These are phyloP conservation scores for Esox niger DNA, from an alignment of 2,113 vertebrate genomes.

Conservation along the genomic window DNA sequence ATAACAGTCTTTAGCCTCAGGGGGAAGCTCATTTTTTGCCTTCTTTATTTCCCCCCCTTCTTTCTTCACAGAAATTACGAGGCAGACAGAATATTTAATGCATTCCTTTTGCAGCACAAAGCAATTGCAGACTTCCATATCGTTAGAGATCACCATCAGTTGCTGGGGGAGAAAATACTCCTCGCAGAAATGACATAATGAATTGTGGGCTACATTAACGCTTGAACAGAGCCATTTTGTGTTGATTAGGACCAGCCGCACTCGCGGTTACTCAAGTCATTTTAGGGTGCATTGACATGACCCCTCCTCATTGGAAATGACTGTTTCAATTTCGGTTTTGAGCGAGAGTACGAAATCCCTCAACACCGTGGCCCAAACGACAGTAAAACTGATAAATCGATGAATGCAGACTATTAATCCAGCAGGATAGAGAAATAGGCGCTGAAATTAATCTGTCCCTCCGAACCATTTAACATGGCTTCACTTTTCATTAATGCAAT, in stretches of 20 bases:
- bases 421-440: slow-evolving; percentile 38
- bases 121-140: slow-evolving; percentile 49
- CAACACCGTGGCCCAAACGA: slow-evolving; percentile 37
- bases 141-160: slow-evolving; percentile 46
- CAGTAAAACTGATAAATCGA: slow-evolving; percentile 52
- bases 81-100: slow-evolving; percentile 60
- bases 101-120: slow-evolving; percentile 50
- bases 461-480: slow-evolving; percentile 46
- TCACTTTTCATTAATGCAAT: slow-evolving; percentile 39
- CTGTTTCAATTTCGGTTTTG: slow-evolving; percentile 39
- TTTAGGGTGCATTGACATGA: slow-evolving; percentile 29
- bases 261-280: slow-evolving; percentile 18
- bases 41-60: too few relatives aligned
- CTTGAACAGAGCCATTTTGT: slow-evolving; percentile 31
- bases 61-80: too few relatives aligned
- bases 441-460: slow-evolving; percentile 16
- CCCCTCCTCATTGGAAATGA: slow-evolving; percentile 34
- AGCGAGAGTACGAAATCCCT: slow-evolving; percentile 8
- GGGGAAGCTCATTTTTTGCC: slow-evolving; percentile 62
- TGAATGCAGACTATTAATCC: slow-evolving; percentile 54
- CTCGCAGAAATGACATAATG: slow-evolving; percentile 21
- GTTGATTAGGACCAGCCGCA: slow-evolving; percentile 26
- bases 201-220: slow-evolving; percentile 24
- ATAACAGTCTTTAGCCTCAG: slow-evolving; percentile 60
- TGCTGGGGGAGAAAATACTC: slow-evolving; percentile 36